A percentile compares a stretch with the other conserved stretches of the same genome.
phyloP scores from a whole-genome alignment of 92 coral and sea anemone species.

The Hydrozoanthus gracilis region DNA sequence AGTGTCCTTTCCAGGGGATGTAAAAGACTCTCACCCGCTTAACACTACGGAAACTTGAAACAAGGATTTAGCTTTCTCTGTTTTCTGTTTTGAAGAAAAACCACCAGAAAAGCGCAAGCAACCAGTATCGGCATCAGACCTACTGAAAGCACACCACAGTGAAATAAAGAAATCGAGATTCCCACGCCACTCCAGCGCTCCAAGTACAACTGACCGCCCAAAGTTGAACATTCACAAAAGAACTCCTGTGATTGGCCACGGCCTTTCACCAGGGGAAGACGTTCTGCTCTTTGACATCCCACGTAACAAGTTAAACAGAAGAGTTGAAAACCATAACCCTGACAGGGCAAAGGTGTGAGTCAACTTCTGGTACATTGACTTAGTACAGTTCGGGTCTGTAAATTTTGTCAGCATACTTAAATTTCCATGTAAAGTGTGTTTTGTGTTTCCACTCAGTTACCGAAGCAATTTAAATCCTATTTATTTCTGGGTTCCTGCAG shows the following conservation, averaged over 20 bases:
- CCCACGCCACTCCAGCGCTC: constrained; percentile 13
- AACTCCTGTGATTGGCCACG: constrained; percentile 88
- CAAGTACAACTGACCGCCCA: constrained; percentile 14
- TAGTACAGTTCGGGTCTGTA: neutral
- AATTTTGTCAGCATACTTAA: too few relatives aligned
- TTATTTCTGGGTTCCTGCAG: too few relatives aligned
- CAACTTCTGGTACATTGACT: neutral
- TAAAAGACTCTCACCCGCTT: too few relatives aligned
- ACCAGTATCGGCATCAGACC: constrained; percentile 78
- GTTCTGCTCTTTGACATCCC: constrained; percentile 75
- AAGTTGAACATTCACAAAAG: neutral
- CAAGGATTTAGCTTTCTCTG: neutral
- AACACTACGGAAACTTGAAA: neutral
- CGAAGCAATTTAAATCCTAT: too few relatives aligned
- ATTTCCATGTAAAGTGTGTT: too few relatives aligned
- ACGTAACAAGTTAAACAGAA: constrained; percentile 44
- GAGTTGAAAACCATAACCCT: constrained; percentile 52
- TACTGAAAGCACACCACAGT: constrained; percentile 77
- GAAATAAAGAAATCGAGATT: constrained; percentile 37
- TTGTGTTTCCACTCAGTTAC: too few relatives aligned
- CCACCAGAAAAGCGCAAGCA: constrained; percentile 67
- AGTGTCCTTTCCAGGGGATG: too few relatives aligned
- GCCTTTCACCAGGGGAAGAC: constrained; percentile 72
- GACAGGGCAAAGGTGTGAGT: constrained; percentile 29
- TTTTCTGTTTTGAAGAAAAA: constrained; percentile 48